Evolutionary conservation across 2,888 invertebrate species (phyloP), one percentile per base, ranked within the genome.

Genomic region (Clunio marinus): DNA sequence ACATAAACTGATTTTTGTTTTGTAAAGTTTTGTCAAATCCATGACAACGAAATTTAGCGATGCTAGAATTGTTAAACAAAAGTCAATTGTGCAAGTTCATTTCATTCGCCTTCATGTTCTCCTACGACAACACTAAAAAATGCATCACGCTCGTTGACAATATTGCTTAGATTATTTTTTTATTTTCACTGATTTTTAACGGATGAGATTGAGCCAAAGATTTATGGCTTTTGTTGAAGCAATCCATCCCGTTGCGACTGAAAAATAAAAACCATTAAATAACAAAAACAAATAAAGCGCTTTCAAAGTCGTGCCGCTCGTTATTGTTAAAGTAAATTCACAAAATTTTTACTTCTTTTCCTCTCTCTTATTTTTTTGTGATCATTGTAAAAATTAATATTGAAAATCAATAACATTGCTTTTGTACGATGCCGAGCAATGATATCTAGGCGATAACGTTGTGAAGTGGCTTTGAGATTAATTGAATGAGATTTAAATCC

Each of bases 381-480:
- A 51, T 51, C 22, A 22, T 51, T 51, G 51, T 51, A 51, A 51
- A 41, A 51, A 51, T n/a, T n/a, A n/a, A n/a, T 51, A 51, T 51
- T 51, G 51, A 51, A 51, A 51, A 51, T 51, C 51, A 51, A 51
- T 51, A 51, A 51, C 51, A 51, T 51, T 2, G 51, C 51, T 51
- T 22, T 51, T 51, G n/a, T n/a, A n/a, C n/a, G n/a, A n/a, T n/a
- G n/a, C n/a, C n/a, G n/a, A n/a, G n/a, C n/a, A n/a, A n/a, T n/a
- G n/a, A n/a, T n/a, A n/a, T n/a, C n/a, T n/a, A n/a, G n/a, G n/a
- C n/a, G n/a, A n/a, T n/a, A n/a, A n/a, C n/a, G n/a, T n/a, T n/a
- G n/a, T n/a, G n/a, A n/a, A n/a, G n/a, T n/a, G n/a, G n/a, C n/a
- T n/a, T n/a, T n/a, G n/a, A n/a, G n/a, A n/a, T n/a, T n/a, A n/a